phyloP scores from a whole-genome alignment of 2,113 vertebrate species.

The Pelvicachromis taeniatus region DNA sequence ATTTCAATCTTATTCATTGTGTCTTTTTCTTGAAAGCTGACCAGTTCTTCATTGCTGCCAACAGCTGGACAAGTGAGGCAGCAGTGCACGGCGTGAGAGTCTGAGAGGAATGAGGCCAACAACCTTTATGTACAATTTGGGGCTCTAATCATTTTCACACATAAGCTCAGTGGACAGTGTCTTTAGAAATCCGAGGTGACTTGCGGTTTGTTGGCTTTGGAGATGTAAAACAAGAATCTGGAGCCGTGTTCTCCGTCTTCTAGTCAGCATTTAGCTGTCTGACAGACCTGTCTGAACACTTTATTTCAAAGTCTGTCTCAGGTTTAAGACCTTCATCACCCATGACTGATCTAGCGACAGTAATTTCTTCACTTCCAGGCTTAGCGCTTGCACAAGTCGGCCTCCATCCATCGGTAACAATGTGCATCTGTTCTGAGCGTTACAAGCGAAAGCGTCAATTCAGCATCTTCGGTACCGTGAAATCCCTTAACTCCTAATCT shows the following conservation, averaged over 20 bases:
- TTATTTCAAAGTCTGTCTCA: not conserved
- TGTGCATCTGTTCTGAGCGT: constrained; percentile 15
- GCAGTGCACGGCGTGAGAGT: not conserved
- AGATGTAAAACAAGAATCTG: not conserved
- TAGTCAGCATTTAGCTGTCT: not conserved
- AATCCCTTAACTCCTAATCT: constrained; percentile 45
- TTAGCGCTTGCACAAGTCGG: not conserved
- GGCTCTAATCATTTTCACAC: constrained; percentile 24
- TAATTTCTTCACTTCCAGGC: not conserved
- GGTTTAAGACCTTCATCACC: not conserved
- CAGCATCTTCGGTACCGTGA: not conserved
- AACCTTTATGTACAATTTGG: constrained; percentile 1
- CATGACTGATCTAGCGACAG: not conserved
- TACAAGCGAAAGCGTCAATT: constrained; percentile 12
- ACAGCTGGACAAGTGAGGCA: constrained; percentile 14
- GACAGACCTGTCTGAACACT: not conserved
- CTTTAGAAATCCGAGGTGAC: not conserved
- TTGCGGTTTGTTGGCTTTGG: not conserved
- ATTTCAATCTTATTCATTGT: not conserved
- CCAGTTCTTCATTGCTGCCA: not conserved
- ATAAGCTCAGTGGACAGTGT: not conserved
- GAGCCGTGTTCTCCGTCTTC: not conserved
- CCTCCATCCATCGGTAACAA: not conserved
- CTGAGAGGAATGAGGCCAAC: constrained; percentile 33
- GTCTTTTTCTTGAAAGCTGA: not conserved